Conservation (phyloP, 2,797 vertebrate genomes). For the Eleutherodactylus coqui region DNA sequence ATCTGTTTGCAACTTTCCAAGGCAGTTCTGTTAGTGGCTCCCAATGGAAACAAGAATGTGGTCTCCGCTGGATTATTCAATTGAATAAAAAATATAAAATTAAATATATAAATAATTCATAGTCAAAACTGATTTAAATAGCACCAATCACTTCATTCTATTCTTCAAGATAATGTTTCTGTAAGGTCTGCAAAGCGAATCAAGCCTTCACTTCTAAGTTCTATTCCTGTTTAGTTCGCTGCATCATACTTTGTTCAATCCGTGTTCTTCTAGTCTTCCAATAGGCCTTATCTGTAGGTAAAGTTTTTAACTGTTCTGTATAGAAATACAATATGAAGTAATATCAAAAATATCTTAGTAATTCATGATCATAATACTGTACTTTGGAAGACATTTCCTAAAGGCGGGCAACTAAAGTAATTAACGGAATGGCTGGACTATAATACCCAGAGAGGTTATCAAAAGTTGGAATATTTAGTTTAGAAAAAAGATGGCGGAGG, state of each 20-base stretch:
- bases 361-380: too few relatives aligned
- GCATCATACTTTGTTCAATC: slow-evolving; percentile 12
- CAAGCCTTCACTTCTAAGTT: slow-evolving; percentile 12
- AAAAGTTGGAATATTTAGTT: too few relatives aligned
- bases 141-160: slow-evolving; percentile 65
- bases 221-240: slow-evolving; percentile 6
- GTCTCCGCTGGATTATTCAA: slow-evolving; percentile 64
- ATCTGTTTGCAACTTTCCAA: slow-evolving; percentile 64
- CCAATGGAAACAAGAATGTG: slow-evolving; percentile 57
- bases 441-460: too few relatives aligned
- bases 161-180: slow-evolving; percentile 31
- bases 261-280: neutral
- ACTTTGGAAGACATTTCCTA: too few relatives aligned
- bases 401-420: too few relatives aligned
- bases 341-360: too few relatives aligned
- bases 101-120: slow-evolving; percentile 70
- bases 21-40: slow-evolving; percentile 56
- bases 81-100: slow-evolving; percentile 67
- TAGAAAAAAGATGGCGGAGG: too few relatives aligned
- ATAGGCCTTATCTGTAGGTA: neutral
- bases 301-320: too few relatives aligned
- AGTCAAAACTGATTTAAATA: slow-evolving; percentile 67
- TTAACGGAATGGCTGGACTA: too few relatives aligned
- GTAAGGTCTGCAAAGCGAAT: slow-evolving; percentile 32
- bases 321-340: too few relatives aligned